A percentile compares a stretch with the other conserved stretches of the same genome.
Conservation (phyloP, 2,113 vertebrate species). For the Enhydra lutris region DNA sequence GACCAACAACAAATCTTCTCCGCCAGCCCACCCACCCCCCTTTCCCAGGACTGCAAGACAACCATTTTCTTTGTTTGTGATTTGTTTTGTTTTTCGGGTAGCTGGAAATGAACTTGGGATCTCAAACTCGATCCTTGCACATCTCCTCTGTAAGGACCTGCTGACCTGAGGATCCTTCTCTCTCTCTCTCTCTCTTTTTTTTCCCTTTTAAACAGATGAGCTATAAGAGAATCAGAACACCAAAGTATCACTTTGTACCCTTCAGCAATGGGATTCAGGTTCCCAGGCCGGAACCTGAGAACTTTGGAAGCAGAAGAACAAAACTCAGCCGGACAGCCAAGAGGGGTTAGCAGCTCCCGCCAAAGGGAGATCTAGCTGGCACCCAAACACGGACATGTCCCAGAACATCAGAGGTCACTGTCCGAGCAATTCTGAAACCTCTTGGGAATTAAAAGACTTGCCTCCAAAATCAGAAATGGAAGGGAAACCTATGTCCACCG, state of each 20-base stretch:
- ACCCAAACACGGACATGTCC: neutral
- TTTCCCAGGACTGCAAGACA: neutral
- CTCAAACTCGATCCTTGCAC: neutral
- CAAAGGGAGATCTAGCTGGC: neutral
- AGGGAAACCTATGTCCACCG: neutral
- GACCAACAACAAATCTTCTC: neutral
- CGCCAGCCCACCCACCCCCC: accelerated
- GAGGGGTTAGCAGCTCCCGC: accelerated
- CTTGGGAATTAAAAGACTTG: neutral
- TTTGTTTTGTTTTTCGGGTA: constrained; percentile 36
- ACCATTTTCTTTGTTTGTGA: constrained; percentile 37
- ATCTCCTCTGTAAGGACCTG: neutral
- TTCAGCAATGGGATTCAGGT: neutral
- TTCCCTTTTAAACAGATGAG: neutral
- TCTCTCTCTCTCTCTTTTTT: neutral
- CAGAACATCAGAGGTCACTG: neutral
- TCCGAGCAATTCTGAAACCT: neutral
- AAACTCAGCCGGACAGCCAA: neutral
- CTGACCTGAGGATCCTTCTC: neutral
- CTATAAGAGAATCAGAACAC: neutral
- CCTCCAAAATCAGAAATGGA: neutral
- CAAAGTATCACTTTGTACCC: neutral
- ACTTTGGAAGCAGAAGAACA: neutral
- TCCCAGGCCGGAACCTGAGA: neutral
- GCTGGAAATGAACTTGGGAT: constrained; percentile 21